Conservation (phyloP, 2,888 invertebrate species). For the Drosophila ezoana region DNA sequence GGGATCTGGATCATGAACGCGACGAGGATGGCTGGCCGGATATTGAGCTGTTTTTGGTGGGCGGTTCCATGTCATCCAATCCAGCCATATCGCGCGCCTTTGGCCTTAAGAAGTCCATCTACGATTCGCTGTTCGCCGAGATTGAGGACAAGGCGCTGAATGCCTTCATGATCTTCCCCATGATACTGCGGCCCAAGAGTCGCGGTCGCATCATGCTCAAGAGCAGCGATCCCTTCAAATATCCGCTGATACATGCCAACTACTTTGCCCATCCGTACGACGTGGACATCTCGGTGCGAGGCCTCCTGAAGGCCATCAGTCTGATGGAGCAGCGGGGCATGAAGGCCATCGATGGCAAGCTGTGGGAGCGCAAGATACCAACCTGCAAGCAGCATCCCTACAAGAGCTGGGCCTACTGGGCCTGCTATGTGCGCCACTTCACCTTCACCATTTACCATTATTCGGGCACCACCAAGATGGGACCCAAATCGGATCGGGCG, state of each 20-base stretch:
- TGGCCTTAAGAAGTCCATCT: conserved; percentile 85
- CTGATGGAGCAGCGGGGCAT: conserved; percentile 86
- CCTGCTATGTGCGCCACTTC: conserved; percentile 87
- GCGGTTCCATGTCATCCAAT: conserved; percentile 85
- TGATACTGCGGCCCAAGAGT: conserved; percentile 89
- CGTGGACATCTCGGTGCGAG: conserved; percentile 87
- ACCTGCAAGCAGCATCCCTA: conserved; percentile 86
- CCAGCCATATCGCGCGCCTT: conserved; percentile 85
- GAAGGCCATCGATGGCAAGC: conserved; percentile 85
- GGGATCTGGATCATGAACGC: conserved; percentile 87
- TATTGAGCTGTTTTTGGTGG: conserved; percentile 89
- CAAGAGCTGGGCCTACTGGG: conserved; percentile 88
- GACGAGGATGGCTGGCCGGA: conserved; percentile 87
- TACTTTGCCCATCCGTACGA: conserved; percentile 89
- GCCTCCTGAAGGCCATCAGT: conserved; percentile 86
- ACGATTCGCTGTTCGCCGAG: conserved; percentile 85
- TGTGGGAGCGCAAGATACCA: conserved; percentile 87
- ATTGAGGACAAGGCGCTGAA: conserved; percentile 82
- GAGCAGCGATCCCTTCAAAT: conserved; percentile 87
- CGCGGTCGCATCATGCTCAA: conserved; percentile 89
- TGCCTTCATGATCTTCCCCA: conserved; percentile 87
- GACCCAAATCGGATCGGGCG: conserved; percentile 86
- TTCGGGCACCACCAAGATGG: conserved; percentile 89
- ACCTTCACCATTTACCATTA: conserved; percentile 89
- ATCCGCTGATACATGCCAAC: conserved; percentile 89